Percentiles rank a stretch among this genome's conserved stretches.
phyloP scores from a whole-genome alignment of 1,140 invertebrate genomes.

The Zaprionus vittiger region DNA sequence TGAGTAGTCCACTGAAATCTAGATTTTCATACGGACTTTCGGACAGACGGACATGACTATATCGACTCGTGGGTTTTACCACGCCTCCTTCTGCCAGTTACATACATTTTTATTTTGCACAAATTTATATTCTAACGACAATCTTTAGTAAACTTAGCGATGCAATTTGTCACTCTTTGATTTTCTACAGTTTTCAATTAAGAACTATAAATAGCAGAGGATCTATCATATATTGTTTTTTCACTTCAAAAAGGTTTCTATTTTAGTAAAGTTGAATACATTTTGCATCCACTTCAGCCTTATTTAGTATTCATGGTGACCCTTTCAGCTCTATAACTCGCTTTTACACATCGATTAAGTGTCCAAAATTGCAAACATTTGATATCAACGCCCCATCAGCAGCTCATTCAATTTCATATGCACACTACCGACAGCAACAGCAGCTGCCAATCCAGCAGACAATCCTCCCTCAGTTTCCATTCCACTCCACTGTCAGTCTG shows the following conservation, averaged over 20 bases:
- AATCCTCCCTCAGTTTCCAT: not conserved
- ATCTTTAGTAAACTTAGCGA: too few species aligned
- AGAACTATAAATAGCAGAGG: not conserved
- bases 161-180: too few species aligned
- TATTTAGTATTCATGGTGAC: not conserved
- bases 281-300: not conserved
- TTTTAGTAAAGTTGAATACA: not conserved
- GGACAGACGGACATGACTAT: too few species aligned
- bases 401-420: conserved; percentile 12
- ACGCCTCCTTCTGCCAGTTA: too few species aligned
- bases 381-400: not conserved
- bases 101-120: too few species aligned
- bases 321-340: not conserved
- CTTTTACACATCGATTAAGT: conserved; percentile 18
- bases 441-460: not conserved
- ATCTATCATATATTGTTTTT: not conserved
- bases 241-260: not conserved
- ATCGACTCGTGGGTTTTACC: too few species aligned
- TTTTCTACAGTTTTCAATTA: not conserved
- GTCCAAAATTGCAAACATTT: conserved; percentile 14
- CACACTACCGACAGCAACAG: not conserved
- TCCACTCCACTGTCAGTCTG: not conserved
- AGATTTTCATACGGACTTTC: too few species aligned
- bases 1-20: too few species aligned
- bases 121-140: too few species aligned